Conservation (phyloP, 2,113 vertebrate genomes). For the Sturnus vulgaris region DNA sequence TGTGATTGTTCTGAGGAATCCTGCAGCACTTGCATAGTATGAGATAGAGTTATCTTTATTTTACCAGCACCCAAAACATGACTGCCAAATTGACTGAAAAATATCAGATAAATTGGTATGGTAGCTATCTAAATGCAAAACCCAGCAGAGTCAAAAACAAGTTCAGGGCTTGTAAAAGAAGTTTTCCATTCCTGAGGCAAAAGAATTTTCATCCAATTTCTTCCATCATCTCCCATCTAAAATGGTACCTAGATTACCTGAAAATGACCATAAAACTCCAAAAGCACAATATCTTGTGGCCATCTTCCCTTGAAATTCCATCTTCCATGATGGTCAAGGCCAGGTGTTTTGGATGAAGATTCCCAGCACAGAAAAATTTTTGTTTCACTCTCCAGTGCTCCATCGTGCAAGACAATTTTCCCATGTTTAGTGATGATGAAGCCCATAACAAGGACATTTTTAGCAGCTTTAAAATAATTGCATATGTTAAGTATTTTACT, state of each 20-base stretch:
- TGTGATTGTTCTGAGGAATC: constrained; percentile 30
- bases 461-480: neutral
- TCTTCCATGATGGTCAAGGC: neutral
- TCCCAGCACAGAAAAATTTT: fast-evolving
- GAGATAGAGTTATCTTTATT: constrained; percentile 34
- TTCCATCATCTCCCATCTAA: neutral
- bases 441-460: neutral
- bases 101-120: constrained; percentile 8
- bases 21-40: neutral
- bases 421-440: neutral
- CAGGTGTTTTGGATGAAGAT: neutral
- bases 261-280: neutral
- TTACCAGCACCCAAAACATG: neutral
- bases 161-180: neutral
- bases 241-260: neutral
- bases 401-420: neutral
- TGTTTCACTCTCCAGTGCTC: neutral
- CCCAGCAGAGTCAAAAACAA: neutral
- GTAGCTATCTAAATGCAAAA: constrained; percentile 2
- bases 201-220: neutral
- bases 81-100: constrained; percentile 3
- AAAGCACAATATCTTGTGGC: neutral
- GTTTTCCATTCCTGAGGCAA: neutral
- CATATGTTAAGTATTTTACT: neutral
- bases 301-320: neutral